Evolutionary conservation across 2,797 vertebrate species (phyloP).

Genomic region (Kryptolebias ocellatus): DNA sequence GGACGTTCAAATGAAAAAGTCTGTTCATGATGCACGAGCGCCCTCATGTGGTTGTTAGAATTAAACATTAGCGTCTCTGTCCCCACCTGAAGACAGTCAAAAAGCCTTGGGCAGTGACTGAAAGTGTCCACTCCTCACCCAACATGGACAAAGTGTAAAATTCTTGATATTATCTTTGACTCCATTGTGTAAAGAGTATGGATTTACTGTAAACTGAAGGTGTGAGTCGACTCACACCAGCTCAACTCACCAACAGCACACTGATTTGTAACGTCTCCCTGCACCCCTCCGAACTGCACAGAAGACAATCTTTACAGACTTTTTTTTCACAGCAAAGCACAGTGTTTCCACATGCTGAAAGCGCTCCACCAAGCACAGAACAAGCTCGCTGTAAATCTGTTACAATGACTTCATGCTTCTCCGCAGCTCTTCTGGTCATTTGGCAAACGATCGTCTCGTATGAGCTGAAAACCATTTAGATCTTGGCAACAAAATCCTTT

Average conservation of each 20-base stretch:
- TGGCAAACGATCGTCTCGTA: slow-evolving; percentile 9
- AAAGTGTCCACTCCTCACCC: slow-evolving; percentile 27
- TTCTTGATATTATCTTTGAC: slow-evolving; percentile 32
- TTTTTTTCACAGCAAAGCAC: slow-evolving; percentile 46
- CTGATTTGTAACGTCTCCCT: slow-evolving; percentile 67
- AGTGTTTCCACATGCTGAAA: slow-evolving; percentile 51
- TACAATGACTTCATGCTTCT: slow-evolving; percentile 7
- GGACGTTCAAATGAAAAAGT: not conserved
- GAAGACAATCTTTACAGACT: slow-evolving; percentile 69
- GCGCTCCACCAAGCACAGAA: slow-evolving; percentile 38
- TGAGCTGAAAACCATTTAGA: slow-evolving; percentile 24
- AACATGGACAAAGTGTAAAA: slow-evolving; percentile 28
- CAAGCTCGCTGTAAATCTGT: slow-evolving; percentile 15
- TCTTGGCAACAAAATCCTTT: slow-evolving; percentile 37
- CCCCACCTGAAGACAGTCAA: not conserved
- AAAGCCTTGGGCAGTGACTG: slow-evolving; percentile 41
- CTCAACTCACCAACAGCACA: slow-evolving; percentile 78
- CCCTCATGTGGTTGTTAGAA: slow-evolving; percentile 39
- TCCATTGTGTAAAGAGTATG: slow-evolving; percentile 47
- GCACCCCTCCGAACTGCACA: slow-evolving; percentile 55
- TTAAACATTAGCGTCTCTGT: no score
- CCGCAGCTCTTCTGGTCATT: slow-evolving; percentile 4
- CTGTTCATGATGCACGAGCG: not conserved
- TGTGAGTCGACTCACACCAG: slow-evolving; percentile 57
- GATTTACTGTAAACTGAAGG: slow-evolving; percentile 46